phyloP scores from a whole-genome alignment of 2,797 vertebrate species.

The Myripristis jacobus region DNA sequence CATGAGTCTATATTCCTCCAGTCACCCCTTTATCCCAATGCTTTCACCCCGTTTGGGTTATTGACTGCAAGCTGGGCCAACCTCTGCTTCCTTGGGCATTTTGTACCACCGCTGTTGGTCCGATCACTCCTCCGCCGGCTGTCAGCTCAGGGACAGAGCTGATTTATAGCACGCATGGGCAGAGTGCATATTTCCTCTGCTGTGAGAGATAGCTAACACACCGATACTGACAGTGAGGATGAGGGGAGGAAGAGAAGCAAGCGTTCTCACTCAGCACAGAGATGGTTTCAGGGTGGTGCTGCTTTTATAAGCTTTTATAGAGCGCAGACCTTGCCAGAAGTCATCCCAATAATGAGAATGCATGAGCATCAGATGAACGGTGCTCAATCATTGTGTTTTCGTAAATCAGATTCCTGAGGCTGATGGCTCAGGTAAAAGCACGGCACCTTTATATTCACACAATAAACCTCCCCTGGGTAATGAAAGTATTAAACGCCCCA shows the following conservation, averaged over 20 bases:
- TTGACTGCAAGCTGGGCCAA: conserved; percentile 7
- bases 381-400: conserved; percentile 38
- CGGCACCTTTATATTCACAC: conserved; percentile 26
- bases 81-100: background rate
- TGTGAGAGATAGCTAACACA: conserved; percentile 50
- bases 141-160: conserved; percentile 41
- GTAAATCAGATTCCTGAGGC: conserved; percentile 34
- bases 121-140: conserved; percentile 28
- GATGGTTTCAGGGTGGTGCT: background rate
- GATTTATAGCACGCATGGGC: conserved; percentile 56
- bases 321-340: background rate
- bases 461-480: conserved; percentile 20
- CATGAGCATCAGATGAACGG: conserved; percentile 19
- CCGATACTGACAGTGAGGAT: conserved; percentile 45
- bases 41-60: conserved; percentile 17
- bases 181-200: conserved; percentile 24
- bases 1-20: background rate
- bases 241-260: conserved; percentile 14
- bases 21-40: background rate
- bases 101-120: conserved; percentile 21
- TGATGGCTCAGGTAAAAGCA: conserved; percentile 8
- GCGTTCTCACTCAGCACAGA: background rate
- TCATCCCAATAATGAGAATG: conserved; percentile 42
- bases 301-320: conserved; percentile 10
- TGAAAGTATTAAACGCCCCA: conserved; percentile 17